phyloP scores from a whole-genome alignment of 2,797 vertebrate species.

The Atherinosoma microstoma region DNA sequence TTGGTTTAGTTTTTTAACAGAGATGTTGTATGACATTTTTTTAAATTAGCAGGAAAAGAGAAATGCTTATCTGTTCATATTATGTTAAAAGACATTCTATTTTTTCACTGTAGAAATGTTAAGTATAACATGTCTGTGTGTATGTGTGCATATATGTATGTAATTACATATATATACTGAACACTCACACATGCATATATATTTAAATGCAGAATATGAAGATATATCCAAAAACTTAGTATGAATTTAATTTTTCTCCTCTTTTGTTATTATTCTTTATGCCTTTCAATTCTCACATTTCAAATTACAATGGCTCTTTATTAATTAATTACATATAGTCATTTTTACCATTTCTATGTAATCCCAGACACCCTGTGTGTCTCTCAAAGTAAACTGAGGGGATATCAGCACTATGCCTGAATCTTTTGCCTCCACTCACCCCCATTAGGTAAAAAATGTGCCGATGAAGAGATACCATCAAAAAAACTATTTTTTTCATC shows the following conservation, averaged over 20 bases:
- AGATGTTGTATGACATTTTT: slow-evolving; percentile 85
- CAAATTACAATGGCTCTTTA: slow-evolving; percentile 52
- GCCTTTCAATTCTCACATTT: slow-evolving; percentile 75
- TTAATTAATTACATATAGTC: slow-evolving; percentile 23
- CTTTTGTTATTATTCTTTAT: slow-evolving; percentile 32
- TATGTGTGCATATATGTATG: slow-evolving; percentile 49
- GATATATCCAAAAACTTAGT: slow-evolving; percentile 85
- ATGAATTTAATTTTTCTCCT: slow-evolving; percentile 70
- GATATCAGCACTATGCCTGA: slow-evolving; percentile 28
- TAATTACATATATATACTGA: slow-evolving; percentile 40
- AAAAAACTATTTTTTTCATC: slow-evolving; percentile 60
- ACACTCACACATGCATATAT: slow-evolving; percentile 81
- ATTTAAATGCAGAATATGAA: slow-evolving; percentile 87
- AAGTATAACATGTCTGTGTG: slow-evolving; percentile 82
- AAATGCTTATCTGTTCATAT: slow-evolving; percentile 93
- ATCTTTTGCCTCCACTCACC: slow-evolving; percentile 37
- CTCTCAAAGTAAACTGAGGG: slow-evolving; percentile 37
- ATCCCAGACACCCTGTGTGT: slow-evolving; percentile 56
- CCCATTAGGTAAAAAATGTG: slow-evolving; percentile 58
- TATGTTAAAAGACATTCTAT: slow-evolving; percentile 95
- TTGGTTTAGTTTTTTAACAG: slow-evolving; percentile 86
- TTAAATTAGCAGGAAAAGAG: slow-evolving; percentile 79
- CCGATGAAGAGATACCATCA: slow-evolving; percentile 67
- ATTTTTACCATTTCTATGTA: slow-evolving; percentile 33
- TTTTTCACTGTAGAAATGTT: slow-evolving; percentile 95